These are phyloP conservation scores for Cirrhinus molitorella DNA, from an alignment of 2,797 vertebrate species.

Conservation along the genomic window DNA sequence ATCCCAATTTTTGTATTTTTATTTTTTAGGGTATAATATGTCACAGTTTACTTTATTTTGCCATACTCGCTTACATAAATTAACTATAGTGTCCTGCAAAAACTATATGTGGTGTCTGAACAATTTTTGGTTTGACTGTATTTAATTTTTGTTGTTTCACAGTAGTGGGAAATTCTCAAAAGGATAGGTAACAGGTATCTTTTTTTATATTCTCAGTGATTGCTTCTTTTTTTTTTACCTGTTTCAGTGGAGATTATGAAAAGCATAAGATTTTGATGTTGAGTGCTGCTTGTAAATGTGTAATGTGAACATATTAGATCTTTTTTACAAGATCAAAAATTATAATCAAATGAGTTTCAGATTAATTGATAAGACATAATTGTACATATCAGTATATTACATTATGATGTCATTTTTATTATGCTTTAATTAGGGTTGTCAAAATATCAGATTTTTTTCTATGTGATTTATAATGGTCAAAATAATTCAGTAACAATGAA, in stretches of 20 bases:
- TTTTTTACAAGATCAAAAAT: neutral
- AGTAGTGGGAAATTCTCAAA: neutral
- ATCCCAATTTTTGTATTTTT: no score
- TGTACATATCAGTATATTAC: neutral
- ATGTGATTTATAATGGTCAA: neutral
- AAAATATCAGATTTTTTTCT: neutral
- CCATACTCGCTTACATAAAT: no score
- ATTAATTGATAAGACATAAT: neutral
- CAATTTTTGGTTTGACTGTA: no score
- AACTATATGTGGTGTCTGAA: no score
- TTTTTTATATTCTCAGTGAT: neutral
- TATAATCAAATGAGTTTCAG: neutral
- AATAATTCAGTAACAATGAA: neutral
- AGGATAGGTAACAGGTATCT: neutral
- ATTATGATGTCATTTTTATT: neutral
- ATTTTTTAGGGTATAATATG: no score
- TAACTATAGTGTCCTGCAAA: no score
- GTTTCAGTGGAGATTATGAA: neutral
- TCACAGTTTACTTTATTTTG: no score
- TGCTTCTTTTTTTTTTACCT: neutral
- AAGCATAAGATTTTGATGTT: neutral
- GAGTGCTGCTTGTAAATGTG: neutral
- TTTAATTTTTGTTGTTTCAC: neutral
- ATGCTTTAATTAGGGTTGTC: neutral
- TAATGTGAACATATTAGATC: no score